Evolutionary conservation across 2,888 invertebrate species (phyloP).

Genomic region (Cosmorhoe ocellata): DNA sequence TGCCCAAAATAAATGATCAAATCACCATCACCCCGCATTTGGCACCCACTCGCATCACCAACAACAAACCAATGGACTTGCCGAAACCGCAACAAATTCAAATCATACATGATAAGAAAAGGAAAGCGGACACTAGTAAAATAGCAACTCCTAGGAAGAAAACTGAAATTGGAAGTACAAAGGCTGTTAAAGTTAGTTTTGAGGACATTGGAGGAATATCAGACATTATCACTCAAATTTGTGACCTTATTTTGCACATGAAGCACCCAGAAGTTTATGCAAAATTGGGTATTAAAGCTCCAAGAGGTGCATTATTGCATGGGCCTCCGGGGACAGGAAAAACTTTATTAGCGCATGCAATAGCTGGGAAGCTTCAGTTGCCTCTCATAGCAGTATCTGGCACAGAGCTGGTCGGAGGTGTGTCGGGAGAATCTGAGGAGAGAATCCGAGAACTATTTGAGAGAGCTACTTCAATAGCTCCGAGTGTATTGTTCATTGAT

Average conservation of each 20-base stretch:
- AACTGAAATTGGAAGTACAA: conserved; percentile 59
- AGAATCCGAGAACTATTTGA: conserved; percentile 95
- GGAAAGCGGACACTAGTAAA: conserved; percentile 61
- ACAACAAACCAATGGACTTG: conserved; percentile 51
- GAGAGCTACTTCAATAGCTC: conserved; percentile 87
- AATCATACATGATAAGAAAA: conserved; percentile 60
- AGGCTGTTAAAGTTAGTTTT: conserved; percentile 82
- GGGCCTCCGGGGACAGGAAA: conserved; percentile 98
- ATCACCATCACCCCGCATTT: conserved; percentile 76
- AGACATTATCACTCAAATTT: conserved; percentile 86
- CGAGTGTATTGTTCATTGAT: conserved; percentile 96
- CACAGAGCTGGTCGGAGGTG: conserved; percentile 95
- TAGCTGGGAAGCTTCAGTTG: conserved; percentile 92
- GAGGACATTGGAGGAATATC: conserved; percentile 92
- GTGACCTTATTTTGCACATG: conserved; percentile 91
- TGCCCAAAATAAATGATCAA: conserved; percentile 77
- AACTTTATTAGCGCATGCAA: conserved; percentile 90
- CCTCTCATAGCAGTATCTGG: conserved; percentile 94
- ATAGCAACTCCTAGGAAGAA: conserved; percentile 57
- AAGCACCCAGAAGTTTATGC: conserved; percentile 95
- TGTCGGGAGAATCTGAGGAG: conserved; percentile 98
- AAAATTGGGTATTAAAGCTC: conserved; percentile 92
- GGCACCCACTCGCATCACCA: conserved; percentile 52
- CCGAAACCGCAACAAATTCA: conserved; percentile 54
- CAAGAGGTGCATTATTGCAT: conserved; percentile 95